A percentile compares a stretch with the other conserved stretches of the same genome.
These are phyloP conservation scores for Salvelinus namaycush DNA, from an alignment of 2,113 vertebrate species.

Conservation along the genomic window DNA sequence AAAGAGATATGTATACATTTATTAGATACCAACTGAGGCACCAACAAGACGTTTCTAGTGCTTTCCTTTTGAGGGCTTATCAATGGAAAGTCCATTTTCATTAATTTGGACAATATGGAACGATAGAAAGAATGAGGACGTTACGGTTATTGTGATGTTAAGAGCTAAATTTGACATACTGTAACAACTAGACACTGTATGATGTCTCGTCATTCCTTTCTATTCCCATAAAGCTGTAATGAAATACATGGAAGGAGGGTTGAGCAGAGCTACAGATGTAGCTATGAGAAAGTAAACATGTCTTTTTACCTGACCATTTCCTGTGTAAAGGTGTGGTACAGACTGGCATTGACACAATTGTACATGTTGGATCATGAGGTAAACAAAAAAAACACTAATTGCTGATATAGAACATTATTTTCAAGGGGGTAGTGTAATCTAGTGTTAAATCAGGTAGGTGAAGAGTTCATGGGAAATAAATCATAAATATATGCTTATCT, in stretches of 20 bases:
- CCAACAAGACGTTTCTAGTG: not conserved
- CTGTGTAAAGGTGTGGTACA: constrained; percentile 74
- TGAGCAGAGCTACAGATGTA: constrained; percentile 17
- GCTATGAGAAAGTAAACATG: constrained; percentile 31
- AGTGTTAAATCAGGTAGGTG: not conserved
- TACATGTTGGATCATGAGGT: constrained; percentile 49
- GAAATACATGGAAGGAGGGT: not conserved
- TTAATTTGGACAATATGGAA: no score
- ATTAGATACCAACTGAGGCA: not conserved
- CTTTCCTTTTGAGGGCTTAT: not conserved
- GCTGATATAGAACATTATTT: not conserved
- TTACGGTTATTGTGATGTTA: not conserved
- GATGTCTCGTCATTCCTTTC: not conserved
- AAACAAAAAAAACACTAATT: constrained; percentile 43
- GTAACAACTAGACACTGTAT: not conserved
- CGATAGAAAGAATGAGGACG: not conserved
- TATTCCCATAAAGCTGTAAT: not conserved
- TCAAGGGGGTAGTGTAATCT: not conserved
- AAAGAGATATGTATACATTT: not conserved
- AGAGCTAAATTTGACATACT: not conserved
- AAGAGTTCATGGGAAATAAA: not conserved
- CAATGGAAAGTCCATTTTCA: not conserved
- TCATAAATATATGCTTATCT: not conserved
- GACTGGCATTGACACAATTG: constrained; percentile 54
- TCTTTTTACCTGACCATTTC: constrained; percentile 74